A percentile compares a stretch with the other conserved stretches of the same genome.
These are phyloP conservation scores for Megaptera novaeangliae DNA, from an alignment of 2,113 vertebrate species.

Conservation along the genomic window DNA sequence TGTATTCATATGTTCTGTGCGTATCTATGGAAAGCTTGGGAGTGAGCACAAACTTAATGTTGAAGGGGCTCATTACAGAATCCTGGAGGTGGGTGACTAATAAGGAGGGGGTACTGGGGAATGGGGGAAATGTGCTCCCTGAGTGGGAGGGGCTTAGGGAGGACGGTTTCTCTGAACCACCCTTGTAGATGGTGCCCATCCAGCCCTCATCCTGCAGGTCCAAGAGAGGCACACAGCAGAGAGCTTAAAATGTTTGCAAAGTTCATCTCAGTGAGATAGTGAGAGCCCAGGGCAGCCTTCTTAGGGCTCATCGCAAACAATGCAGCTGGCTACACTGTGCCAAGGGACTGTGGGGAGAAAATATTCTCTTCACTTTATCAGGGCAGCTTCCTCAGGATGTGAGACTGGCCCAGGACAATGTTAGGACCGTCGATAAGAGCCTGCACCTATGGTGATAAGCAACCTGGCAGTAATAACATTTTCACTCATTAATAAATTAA, in stretches of 20 bases:
- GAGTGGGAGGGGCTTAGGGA: background rate
- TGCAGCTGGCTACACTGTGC: background rate
- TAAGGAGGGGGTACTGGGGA: background rate
- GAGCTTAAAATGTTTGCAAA: background rate
- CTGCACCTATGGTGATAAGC: background rate
- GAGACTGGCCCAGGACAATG: background rate
- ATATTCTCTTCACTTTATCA: background rate
- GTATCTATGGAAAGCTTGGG: background rate
- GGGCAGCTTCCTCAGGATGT: background rate
- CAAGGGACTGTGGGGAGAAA: background rate
- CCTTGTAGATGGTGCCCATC: background rate
- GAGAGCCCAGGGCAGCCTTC: background rate
- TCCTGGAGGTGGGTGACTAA: background rate
- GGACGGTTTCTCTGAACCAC: background rate
- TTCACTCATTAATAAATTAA: constrained; percentile 30
- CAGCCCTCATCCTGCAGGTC: background rate
- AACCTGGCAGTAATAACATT: background rate
- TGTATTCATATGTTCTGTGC: accelerated
- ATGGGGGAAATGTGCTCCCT: background rate
- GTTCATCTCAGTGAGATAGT: background rate
- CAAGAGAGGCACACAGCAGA: background rate
- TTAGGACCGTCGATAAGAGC: background rate
- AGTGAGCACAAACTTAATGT: background rate
- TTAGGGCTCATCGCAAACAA: background rate
- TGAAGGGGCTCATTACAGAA: background rate